Evolutionary conservation across 2,113 vertebrate genomes (phyloP), one percentile per base, ranked within the genome.

Genomic region (Percina caprodes): DNA sequence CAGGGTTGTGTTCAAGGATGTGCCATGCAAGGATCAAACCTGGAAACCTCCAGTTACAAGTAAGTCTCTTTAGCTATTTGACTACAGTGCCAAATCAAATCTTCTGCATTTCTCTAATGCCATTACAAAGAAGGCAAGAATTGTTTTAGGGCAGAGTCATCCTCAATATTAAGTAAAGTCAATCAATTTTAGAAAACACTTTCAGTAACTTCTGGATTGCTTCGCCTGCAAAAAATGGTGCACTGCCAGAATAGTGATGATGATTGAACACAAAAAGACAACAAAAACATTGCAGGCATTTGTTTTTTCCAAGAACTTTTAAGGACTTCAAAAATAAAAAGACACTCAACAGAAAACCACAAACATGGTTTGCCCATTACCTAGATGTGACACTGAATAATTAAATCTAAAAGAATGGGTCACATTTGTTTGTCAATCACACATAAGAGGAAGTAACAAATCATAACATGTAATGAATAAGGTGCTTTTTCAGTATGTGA

Each of bases 1-100:
- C 82, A 63, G 63, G 52, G 74, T 77, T 65, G 60, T 66, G 74
- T 68, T 90, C 83, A 84, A 91, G 86, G 77, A 80, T 73, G 30
- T 69, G 61, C 55, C 69, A 74, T 74, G 59, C 30, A 39, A 58
- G 45, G 78, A 82, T 73, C 76, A 86, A 91, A 91, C 85, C 52
- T 75, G 86, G 80, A 85, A 85, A 70, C 82, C 82, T 89, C 77
- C 79, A 79, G 71, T 89, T 86, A 70, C 88, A 84, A 77, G 56
- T 48, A 46, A 71, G 62, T 82, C 84, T 70, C 71, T 35, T 39
- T 9, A 85, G 60, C 48, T 52, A 83, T 84, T 77, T 74, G 68
- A 70, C 65, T 60, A 39, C 35, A 65, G 63, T 79, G 89, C 83
- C 79, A 88, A 82, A 56, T 24, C 68, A 77, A 87, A 88, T 82